Percentiles rank a stretch among this genome's conserved stretches.
Evolutionary conservation across 53 echinoderm and acorn worm species (phyloP).

Genomic region (Zoroaster sp.): DNA sequence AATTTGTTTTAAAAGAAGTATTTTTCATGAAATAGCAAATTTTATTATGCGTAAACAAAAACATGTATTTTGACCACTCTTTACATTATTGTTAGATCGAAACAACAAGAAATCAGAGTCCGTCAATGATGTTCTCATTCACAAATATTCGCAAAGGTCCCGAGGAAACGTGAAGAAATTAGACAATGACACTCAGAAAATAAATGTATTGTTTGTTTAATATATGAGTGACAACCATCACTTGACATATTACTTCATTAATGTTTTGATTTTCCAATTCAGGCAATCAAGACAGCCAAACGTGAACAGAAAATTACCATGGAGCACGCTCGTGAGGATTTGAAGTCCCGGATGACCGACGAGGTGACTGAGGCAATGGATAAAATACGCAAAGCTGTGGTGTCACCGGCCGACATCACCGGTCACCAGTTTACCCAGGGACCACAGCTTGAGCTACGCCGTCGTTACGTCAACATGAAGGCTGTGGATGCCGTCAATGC

Average conservation of each 20-base stretch:
- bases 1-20: too few relatives aligned
- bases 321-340: constrained; percentile 19
- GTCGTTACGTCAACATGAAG: constrained; percentile 52
- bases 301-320: constrained; percentile 57
- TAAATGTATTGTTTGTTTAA: not conserved
- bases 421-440: constrained; percentile 21
- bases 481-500: constrained; percentile 47
- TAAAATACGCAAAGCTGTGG: constrained; percentile 45
- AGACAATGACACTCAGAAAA: not conserved
- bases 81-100: too few relatives aligned
- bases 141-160: too few relatives aligned
- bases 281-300: constrained; percentile 67
- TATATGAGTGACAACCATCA: not conserved
- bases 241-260: too few relatives aligned
- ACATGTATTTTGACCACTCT: too few relatives aligned
- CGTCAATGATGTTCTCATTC: too few relatives aligned
- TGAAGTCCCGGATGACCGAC: not conserved
- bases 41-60: too few relatives aligned
- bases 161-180: too few relatives aligned
- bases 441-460: constrained; percentile 50
- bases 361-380: constrained; percentile 34
- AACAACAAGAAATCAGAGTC: too few relatives aligned
- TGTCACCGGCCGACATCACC: constrained; percentile 32
- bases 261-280: too few relatives aligned
- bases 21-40: too few relatives aligned